Evolutionary conservation across 2,888 invertebrate species (phyloP).

Genomic region (Calephelis perditalis): DNA sequence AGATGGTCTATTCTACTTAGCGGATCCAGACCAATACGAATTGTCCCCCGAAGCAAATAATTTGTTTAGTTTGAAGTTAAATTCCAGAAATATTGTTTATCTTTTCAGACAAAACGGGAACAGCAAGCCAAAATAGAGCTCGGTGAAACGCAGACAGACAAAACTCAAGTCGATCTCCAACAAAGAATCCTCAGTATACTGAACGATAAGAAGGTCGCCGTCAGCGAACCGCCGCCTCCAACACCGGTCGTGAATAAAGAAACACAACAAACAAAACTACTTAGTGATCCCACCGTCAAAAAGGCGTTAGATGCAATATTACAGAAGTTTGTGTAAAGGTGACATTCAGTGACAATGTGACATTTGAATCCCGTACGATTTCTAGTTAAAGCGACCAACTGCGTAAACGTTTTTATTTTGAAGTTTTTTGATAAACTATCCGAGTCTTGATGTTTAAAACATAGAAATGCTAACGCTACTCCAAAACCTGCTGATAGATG

Average conservation of each 20-base stretch:
- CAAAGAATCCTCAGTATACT: constrained; percentile 88
- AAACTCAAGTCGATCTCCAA: constrained; percentile 84
- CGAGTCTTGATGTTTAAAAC: too few species aligned
- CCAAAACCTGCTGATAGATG: too few species aligned
- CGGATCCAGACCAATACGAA: too few species aligned
- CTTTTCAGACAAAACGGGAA: constrained; percentile 82
- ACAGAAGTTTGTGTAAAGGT: constrained; percentile 49
- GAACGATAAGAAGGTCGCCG: constrained; percentile 78
- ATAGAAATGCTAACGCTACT: too few species aligned
- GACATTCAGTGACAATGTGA: too few species aligned
- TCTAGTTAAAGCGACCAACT: too few species aligned
- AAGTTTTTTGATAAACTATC: too few species aligned
- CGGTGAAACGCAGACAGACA: constrained; percentile 76
- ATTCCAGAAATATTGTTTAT: not conserved
- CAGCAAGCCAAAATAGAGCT: constrained; percentile 86
- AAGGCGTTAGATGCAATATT: constrained; percentile 86
- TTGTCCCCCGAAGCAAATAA: too few species aligned
- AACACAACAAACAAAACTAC: constrained; percentile 72
- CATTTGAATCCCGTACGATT: too few species aligned
- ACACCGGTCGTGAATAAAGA: constrained; percentile 39
- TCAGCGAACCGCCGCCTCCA: constrained; percentile 31
- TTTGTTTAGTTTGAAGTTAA: too few species aligned
- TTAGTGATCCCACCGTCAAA: constrained; percentile 87
- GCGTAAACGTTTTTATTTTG: too few species aligned
- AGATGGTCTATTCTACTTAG: too few species aligned